Conservation (phyloP, 1,140 invertebrate genomes). For the Aphidius gifuensis region DNA sequence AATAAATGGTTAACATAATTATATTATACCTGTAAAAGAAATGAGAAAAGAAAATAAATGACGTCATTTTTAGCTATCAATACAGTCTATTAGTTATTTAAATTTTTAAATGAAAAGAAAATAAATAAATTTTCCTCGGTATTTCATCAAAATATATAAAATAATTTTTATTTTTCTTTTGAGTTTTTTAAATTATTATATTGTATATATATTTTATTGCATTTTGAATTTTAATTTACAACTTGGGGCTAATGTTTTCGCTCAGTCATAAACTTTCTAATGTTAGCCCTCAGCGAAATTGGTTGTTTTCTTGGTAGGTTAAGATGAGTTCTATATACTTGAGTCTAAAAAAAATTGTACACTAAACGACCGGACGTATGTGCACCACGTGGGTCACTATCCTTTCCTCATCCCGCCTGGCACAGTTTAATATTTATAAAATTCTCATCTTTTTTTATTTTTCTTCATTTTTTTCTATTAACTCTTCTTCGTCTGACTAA, state of each 20-base stretch:
- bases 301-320: conserved; percentile 25
- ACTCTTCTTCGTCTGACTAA: no score
- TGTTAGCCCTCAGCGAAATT: conserved; percentile 28
- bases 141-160: background rate
- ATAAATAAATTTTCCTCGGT: conserved; percentile 9
- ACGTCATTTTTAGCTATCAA: conserved; percentile 33
- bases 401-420: background rate
- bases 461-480: background rate
- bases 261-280: conserved; percentile 30
- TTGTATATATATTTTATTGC: background rate
- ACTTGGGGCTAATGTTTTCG: conserved; percentile 3
- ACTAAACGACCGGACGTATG: conserved; percentile 4
- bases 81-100: background rate
- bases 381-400: conserved; percentile 11
- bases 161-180: no score
- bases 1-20: conserved; percentile 44
- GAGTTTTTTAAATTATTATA: no score
- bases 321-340: no score
- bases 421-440: conserved; percentile 29
- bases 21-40: conserved; percentile 28
- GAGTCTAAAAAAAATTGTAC: background rate
- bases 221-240: conserved; percentile 36
- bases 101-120: background rate
- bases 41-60: conserved; percentile 30
- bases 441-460: background rate